Base-by-base conservation (phyloP, 2,797 vertebrate genomes). In the Dipus sagitta region DNA sequence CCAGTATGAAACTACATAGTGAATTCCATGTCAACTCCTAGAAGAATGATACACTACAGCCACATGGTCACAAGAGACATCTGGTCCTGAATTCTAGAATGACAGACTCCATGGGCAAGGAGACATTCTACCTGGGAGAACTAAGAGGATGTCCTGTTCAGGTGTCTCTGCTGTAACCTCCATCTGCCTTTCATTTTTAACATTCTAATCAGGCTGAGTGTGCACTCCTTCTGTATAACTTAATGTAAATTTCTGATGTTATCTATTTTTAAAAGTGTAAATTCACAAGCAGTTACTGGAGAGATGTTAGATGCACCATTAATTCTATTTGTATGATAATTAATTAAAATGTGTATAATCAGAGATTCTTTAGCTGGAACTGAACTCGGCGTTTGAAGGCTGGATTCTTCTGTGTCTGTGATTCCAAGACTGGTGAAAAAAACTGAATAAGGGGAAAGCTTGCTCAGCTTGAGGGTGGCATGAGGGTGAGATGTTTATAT, bases 291-390 rank as follows among this genome's bases (percentile, higher is more conserved):
- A 18, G 30, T 97, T 97, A 97, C 95, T 81, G 10, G 94, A 95
- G 93, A 95, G 92, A 89, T 78, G 93, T 94, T 74, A 87, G 86
- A 68, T 23, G 11, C 12, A 12, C 30, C 28, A 54, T 4, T 52
- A 42, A n/a, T 20, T 28, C 89, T 38, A 3, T 93, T 96, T 91
- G 86, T 84, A 94, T 78, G 94, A 86, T 91, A 92, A 96, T 97
- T 97, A 96, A 96, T 97, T 97, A 96, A 97, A 97, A 96, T 7
- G 94, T 94, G 84, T 96, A 95, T 97, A 97, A 93, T 60, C 96
- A 95, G 92, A 71, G 88, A 83, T 74, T 71, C 74, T 87, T 77
- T 81, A 96, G 93, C 77, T 96, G 95, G 21, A 81, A 72, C 1
- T 26, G 24, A 92, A n/a, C 32, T 88, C n/a, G 6, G 3, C 78